Conservation (phyloP, 2,113 vertebrate genomes). For the Malurus cyaneus region DNA sequence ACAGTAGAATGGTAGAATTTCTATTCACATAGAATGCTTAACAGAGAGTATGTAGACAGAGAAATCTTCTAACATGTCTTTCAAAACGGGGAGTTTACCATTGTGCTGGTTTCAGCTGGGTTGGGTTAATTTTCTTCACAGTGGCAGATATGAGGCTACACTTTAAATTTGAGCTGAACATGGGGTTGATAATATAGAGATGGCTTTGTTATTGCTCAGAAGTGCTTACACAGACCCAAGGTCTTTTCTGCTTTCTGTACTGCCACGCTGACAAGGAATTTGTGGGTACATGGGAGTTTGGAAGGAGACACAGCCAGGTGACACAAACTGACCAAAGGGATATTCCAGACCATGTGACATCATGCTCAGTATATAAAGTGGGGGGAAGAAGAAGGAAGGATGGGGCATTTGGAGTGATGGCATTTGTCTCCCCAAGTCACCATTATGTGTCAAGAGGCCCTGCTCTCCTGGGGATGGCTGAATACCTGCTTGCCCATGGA, state of each 20-base stretch:
- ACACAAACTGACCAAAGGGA: not conserved
- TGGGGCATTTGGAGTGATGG: not conserved
- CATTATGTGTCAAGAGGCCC: not conserved
- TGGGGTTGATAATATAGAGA: not conserved
- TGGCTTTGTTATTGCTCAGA: not conserved
- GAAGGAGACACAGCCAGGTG: not conserved
- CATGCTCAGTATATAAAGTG: not conserved
- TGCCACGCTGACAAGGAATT: fast-evolving
- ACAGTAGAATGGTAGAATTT: not conserved
- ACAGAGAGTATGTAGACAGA: not conserved
- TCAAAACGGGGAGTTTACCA: not conserved
- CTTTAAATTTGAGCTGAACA: not conserved
- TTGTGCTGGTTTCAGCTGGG: not conserved
- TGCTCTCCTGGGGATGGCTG: not conserved
- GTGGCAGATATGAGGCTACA: not conserved
- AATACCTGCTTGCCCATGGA: not conserved
- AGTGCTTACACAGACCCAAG: not conserved
- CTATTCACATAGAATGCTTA: not conserved
- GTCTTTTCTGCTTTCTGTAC: not conserved
- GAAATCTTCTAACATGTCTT: not conserved
- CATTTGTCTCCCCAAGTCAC: not conserved
- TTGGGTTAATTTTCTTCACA: not conserved
- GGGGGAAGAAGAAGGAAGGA: not conserved
- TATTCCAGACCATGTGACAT: not conserved
- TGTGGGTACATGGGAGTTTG: not conserved